Conservation (phyloP, 2,113 vertebrate species). For the Lycaon pictus region DNA sequence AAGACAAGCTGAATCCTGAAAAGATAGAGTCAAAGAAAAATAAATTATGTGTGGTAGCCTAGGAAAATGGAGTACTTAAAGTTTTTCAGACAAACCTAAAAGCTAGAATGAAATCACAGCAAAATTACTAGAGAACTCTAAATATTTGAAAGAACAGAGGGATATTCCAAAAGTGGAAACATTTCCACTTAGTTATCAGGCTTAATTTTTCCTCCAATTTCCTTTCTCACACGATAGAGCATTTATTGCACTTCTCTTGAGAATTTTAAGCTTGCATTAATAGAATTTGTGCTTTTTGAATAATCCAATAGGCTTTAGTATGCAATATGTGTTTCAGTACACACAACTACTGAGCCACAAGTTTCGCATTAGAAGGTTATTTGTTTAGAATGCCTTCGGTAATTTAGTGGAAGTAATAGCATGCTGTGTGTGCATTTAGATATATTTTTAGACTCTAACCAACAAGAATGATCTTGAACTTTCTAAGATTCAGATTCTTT, state of each 20-base stretch:
- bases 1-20: slow-evolving; percentile 31
- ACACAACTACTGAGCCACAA: slow-evolving; percentile 69
- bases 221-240: slow-evolving; percentile 43
- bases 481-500: slow-evolving; percentile 61
- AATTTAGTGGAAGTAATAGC: slow-evolving; percentile 87
- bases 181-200: slow-evolving; percentile 48
- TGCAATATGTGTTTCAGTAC: slow-evolving; percentile 70
- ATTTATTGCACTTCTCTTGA: slow-evolving; percentile 65
- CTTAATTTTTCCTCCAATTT: slow-evolving; percentile 69
- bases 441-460: slow-evolving; percentile 84
- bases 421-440: slow-evolving; percentile 80
- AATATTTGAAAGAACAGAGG: not conserved
- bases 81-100: slow-evolving; percentile 9
- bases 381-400: slow-evolving; percentile 81
- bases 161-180: slow-evolving; percentile 24
- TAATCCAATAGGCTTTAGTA: slow-evolving; percentile 58
- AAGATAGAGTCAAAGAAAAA: slow-evolving; percentile 51
- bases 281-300: slow-evolving; percentile 48
- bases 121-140: not conserved
- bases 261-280: slow-evolving; percentile 43
- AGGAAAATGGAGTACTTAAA: not conserved
- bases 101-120: not conserved
- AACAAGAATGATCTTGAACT: slow-evolving; percentile 81
- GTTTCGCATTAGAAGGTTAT: slow-evolving; percentile 79
- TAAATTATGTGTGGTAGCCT: not conserved